phyloP scores from a whole-genome alignment of 2,797 vertebrate species.

The Sparus aurata region DNA sequence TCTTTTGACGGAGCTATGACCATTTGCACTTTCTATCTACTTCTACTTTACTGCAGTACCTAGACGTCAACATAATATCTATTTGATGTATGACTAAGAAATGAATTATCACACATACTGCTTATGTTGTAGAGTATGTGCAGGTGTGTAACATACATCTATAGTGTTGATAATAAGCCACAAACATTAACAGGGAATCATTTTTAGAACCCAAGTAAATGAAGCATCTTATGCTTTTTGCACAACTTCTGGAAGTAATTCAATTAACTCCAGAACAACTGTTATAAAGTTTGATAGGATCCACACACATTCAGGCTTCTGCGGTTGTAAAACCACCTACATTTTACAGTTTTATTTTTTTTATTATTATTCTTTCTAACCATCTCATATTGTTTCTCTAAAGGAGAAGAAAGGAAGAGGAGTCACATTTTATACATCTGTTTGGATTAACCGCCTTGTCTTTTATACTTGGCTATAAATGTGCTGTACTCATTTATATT shows the following conservation, averaged over 20 bases:
- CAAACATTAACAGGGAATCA: slow-evolving; percentile 17
- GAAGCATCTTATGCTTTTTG: slow-evolving; percentile 33
- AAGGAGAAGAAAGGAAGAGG: slow-evolving; percentile 1
- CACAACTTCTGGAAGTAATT: slow-evolving; percentile 70
- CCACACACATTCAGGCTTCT: slow-evolving; percentile 65
- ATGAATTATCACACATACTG: background rate
- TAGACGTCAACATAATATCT: background rate
- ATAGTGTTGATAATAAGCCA: slow-evolving; percentile 14
- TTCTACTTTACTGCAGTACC: background rate
- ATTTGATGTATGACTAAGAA: slow-evolving; percentile 2
- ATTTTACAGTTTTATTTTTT: slow-evolving; percentile 46
- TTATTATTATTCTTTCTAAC: slow-evolving; percentile 46
- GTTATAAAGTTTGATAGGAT: slow-evolving; percentile 63
- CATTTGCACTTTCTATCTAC: background rate
- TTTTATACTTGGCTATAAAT: slow-evolving; percentile 9
- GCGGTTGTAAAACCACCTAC: slow-evolving; percentile 49
- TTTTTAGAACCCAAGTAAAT: slow-evolving; percentile 28
- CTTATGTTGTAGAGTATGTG: slow-evolving; percentile 15
- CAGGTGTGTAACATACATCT: background rate
- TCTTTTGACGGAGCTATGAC: background rate
- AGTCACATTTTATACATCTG: slow-evolving; percentile 9
- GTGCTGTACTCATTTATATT: background rate
- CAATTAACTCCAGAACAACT: slow-evolving; percentile 58
- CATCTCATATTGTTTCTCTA: background rate
- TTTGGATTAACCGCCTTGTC: background rate